These are phyloP conservation scores for Percopsis omiscomaycus DNA, from an alignment of 2,797 vertebrate species.

Conservation along the genomic window DNA sequence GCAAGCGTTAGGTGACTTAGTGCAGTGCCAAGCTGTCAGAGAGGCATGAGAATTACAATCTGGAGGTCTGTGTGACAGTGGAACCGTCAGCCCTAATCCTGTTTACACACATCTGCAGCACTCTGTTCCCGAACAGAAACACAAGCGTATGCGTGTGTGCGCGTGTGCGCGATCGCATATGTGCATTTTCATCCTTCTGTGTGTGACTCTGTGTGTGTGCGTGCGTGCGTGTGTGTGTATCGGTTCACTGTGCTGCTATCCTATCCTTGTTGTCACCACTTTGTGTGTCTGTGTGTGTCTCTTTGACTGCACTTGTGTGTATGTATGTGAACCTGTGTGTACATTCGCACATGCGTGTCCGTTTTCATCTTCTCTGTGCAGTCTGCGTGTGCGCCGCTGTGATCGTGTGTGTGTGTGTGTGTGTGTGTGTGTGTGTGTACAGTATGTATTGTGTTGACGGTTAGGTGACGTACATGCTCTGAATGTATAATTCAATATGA, in stretches of 20 bases:
- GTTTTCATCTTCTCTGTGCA: slow-evolving; percentile 11
- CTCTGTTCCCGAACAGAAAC: slow-evolving; percentile 75
- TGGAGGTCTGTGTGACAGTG: slow-evolving; percentile 79
- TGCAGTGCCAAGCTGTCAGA: slow-evolving; percentile 77
- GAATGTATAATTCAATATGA: slow-evolving; percentile 84
- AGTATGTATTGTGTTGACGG: slow-evolving; percentile 62
- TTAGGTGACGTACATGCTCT: slow-evolving; percentile 73
- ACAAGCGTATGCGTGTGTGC: slow-evolving; percentile 44
- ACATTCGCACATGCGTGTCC: no score
- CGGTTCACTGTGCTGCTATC: not conserved
- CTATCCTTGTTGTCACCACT: slow-evolving; percentile 37
- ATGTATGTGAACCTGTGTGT: not conserved
- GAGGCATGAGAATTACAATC: slow-evolving; percentile 81
- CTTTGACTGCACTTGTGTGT: slow-evolving; percentile 27
- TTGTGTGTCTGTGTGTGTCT: slow-evolving; percentile 36
- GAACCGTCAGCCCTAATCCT: slow-evolving; percentile 80
- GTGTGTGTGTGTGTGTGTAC: slow-evolving; percentile 1
- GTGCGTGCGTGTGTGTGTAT: slow-evolving; percentile 20
- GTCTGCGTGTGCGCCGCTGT: slow-evolving; percentile 29
- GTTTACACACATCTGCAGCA: slow-evolving; percentile 80
- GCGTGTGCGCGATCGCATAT: slow-evolving; percentile 11
- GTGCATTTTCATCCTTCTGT: not conserved
- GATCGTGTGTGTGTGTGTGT: slow-evolving; percentile 6
- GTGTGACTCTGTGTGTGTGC: slow-evolving; percentile 22
- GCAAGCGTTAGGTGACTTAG: slow-evolving; percentile 81